A percentile compares a stretch with the other conserved stretches of the same genome.
Evolutionary conservation across 2,797 vertebrate genomes (phyloP).

Genomic region (Gymnothorax javanicus): DNA sequence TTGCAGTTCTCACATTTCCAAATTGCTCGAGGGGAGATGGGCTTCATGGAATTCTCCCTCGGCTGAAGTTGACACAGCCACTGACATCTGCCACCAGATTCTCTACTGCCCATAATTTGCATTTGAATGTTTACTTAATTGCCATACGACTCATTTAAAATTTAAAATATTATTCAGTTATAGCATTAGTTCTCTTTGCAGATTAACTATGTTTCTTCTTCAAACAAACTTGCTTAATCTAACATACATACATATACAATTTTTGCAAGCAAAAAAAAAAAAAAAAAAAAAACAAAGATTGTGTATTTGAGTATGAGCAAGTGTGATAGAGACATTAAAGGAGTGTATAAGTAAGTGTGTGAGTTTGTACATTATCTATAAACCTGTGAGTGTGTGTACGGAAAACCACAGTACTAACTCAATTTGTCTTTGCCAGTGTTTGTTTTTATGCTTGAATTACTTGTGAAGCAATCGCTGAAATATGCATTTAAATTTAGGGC

Average conservation of each 20-base stretch:
- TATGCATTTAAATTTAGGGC: background rate
- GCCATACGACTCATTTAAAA: background rate
- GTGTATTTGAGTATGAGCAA: background rate
- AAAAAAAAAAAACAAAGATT: background rate
- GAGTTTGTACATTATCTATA: no score
- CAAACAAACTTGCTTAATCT: background rate
- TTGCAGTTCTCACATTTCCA: background rate
- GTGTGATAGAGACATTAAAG: background rate
- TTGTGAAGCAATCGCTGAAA: background rate
- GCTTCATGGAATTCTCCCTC: background rate
- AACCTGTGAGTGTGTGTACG: background rate
- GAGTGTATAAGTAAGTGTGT: background rate
- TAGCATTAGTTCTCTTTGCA: background rate
- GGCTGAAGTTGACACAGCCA: background rate
- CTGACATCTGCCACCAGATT: background rate
- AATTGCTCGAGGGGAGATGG: background rate
- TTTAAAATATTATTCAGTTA: background rate
- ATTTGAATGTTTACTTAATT: conserved; percentile 3
- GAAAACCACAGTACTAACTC: background rate
- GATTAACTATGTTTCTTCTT: background rate
- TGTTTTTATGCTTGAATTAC: background rate
- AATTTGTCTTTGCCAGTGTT: background rate
- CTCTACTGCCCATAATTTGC: background rate
- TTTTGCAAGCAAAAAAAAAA: no score
- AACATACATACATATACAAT: background rate